A percentile compares a stretch with the other conserved stretches of the same genome.
Conservation (phyloP, 2,797 vertebrate species). For the Muscicapa comitata region DNA sequence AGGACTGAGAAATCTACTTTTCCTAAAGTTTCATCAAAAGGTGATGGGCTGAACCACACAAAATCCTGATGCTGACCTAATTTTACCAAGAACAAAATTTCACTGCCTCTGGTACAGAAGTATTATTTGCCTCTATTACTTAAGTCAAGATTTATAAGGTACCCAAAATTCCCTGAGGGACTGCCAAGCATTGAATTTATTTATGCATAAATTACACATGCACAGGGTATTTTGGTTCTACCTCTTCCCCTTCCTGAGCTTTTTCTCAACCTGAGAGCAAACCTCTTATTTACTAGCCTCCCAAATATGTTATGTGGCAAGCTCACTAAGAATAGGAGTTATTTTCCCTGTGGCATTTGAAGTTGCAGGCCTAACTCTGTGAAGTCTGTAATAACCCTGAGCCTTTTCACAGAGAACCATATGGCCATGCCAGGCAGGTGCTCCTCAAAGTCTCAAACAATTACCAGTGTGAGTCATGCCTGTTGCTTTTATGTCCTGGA, state of each 20-base stretch:
- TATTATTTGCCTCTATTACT: not conserved
- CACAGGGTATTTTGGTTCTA: not conserved
- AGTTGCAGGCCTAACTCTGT: not conserved
- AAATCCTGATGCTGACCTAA: not conserved
- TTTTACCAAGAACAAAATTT: not conserved
- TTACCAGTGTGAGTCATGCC: not conserved
- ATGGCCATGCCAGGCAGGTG: not conserved
- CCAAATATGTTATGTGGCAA: not conserved
- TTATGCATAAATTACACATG: not conserved
- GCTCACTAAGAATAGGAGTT: not conserved
- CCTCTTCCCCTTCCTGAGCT: not conserved
- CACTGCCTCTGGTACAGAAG: not conserved
- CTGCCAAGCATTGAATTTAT: not conserved
- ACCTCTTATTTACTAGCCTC: not conserved
- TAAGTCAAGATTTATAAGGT: not conserved
- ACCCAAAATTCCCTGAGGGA: not conserved
- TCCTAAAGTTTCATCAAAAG: not conserved
- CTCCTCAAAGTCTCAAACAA: not conserved
- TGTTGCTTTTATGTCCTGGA: not conserved
- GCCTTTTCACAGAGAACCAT: rapidly evolving
- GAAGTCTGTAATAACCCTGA: not conserved
- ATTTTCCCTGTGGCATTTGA: not conserved
- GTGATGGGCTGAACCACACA: not conserved
- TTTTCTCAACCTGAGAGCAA: not conserved
- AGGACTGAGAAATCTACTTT: not conserved